Base-by-base conservation (phyloP, 2,888 invertebrate genomes). In the Subacronicta megacephala region DNA sequence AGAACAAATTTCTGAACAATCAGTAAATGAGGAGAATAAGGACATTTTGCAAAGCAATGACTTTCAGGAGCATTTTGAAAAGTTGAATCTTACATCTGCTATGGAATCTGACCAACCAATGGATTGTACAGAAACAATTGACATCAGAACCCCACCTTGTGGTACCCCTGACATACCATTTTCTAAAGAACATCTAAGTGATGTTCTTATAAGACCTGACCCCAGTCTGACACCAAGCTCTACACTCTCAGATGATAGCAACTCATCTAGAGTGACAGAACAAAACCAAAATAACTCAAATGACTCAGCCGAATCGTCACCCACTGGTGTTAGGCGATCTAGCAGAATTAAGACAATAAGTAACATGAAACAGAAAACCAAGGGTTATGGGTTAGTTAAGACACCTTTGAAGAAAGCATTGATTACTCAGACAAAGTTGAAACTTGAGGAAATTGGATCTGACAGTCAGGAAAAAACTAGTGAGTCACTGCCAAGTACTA, bases 261-360 rank as follows among this genome's bases (percentile, higher is more conserved):
- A 93, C 61, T 93, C 90, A 12, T 92, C 93, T 6, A 82, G 92
- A 66, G 77, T 84, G 0, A 84, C 84, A 40, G 94, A 94, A 77
- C 89, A 85, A 33, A 87, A 81, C 45, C 89, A 83, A 46, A 84
- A 75, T 33, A 84, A 87, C 67, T 90, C 91, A 0, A 92, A 93
- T 85, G 94, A 94, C 61, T 94, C 94, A 1, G 85, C 92, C 1
- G 94, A 93, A 52, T 93, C 94, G 5, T 93, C 93, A 18, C 93
- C 93, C n/a, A 88, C 90, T 31, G 94, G 95, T n/a, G 96, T 97
- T 0, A 90, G 97, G 16, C 94, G 97, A 42, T 97, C 97, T 6
- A 97, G 95, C 82, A 95, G 97, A 61, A 97, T 97, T 57, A 96
- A 97, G 82, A 96, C 96, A 36, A 97, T 97, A 59, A 96, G 96